Evolutionary conservation across 1,140 invertebrate genomes (phyloP).

Genomic region (Formica selysi): DNA sequence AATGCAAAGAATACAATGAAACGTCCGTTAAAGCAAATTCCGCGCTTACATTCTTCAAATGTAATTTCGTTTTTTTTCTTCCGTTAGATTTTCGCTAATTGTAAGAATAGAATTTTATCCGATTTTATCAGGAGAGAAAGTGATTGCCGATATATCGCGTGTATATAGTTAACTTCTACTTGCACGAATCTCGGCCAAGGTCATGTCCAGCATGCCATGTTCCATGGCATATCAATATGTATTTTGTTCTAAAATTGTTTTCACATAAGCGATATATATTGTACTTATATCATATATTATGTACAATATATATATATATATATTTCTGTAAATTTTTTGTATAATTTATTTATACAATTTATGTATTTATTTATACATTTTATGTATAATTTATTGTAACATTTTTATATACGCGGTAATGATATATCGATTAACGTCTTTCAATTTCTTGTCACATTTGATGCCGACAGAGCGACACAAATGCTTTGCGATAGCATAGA

Average conservation of each 20-base stretch:
- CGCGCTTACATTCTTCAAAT: not conserved
- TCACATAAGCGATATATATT: not conserved
- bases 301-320: not conserved
- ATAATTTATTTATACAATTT: not conserved
- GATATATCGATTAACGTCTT: constrained; percentile 37
- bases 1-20: constrained; percentile 22
- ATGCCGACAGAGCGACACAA: not conserved
- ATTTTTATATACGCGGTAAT: not conserved
- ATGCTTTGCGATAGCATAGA: constrained; percentile 21
- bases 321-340: not conserved
- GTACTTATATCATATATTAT: too few relatives aligned
- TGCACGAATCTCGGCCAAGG: constrained; percentile 3
- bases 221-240: not conserved
- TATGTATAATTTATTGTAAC: not conserved
- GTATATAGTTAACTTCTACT: constrained; percentile 44
- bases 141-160: constrained; percentile 8
- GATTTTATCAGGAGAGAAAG: constrained; percentile 9
- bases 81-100: constrained; percentile 21
- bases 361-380: too few relatives aligned
- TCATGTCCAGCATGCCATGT: not conserved
- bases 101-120: not conserved
- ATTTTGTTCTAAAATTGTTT: constrained; percentile 8
- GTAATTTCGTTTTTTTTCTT: not conserved
- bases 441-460: constrained; percentile 21
- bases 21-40: not conserved